phyloP scores from a whole-genome alignment of 2,113 vertebrate genomes.

The Nibea coibor region DNA sequence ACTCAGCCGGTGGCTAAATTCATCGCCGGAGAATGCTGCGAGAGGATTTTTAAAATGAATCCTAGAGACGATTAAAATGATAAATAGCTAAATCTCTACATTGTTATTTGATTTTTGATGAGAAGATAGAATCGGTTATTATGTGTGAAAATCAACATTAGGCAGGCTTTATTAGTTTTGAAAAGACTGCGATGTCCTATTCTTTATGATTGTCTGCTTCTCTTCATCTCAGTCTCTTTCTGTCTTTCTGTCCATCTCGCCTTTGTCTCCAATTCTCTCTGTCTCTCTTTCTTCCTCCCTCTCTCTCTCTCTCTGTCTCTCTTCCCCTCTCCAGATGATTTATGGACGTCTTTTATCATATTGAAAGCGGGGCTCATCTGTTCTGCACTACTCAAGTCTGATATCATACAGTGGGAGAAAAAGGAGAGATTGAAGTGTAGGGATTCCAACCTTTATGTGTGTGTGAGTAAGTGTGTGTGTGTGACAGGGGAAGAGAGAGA shows the following conservation, averaged over 20 bases:
- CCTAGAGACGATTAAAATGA: constrained; percentile 9
- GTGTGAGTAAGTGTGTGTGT: constrained; percentile 31
- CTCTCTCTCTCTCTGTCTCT: constrained; percentile 10
- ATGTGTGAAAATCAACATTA: constrained; percentile 1
- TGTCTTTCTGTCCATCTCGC: constrained; percentile 5
- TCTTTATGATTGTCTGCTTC: constrained; percentile 17
- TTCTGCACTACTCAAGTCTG: constrained; percentile 68
- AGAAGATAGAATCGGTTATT: neutral
- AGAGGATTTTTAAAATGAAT: neutral
- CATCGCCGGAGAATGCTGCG: neutral
- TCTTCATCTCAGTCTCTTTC: neutral
- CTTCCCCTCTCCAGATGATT: constrained; percentile 57
- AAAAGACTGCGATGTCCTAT: constrained; percentile 20
- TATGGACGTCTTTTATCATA: constrained; percentile 75
- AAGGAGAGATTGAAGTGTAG: constrained; percentile 23
- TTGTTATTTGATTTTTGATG: neutral
- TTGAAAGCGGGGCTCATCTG: constrained; percentile 71
- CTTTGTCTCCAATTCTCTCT: constrained; percentile 24
- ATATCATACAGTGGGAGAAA: constrained; percentile 40
- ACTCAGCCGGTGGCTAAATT: neutral
- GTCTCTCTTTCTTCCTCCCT: constrained; percentile 12
- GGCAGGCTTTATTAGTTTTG: constrained; percentile 8
- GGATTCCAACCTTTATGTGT: constrained; percentile 1
- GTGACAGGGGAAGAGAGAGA: constrained; percentile 2
- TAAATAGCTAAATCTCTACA: neutral